Base-by-base conservation (phyloP, 2,888 invertebrate species). In the Scaeva pyrastri region DNA sequence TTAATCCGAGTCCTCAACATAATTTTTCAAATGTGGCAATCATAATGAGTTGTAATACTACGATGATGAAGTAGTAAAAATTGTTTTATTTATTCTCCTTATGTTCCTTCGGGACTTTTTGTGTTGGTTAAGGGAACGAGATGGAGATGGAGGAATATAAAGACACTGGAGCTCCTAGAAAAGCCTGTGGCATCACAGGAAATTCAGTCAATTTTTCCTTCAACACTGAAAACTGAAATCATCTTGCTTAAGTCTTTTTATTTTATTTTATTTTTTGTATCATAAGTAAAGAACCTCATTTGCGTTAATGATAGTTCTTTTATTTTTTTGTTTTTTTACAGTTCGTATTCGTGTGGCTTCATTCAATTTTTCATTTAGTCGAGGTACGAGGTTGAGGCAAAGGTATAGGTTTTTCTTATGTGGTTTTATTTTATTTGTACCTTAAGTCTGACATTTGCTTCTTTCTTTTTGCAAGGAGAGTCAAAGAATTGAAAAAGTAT, bases 291-390 rank as follows among this genome's bases (percentile, higher is more conserved):
- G 60, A 62, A 62, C 62, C 39, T 75, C 75, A 81, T 81, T 81
- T 81, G 70, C 75, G 80, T 48, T 81, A 81, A 75, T 75, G 70
- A 81, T 70, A 64, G 70, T 75, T 52, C 58, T 52, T 41, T 16
- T 70, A 68, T 43, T 60, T 14, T 74, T 14, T 55, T 23, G 12
- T 31, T 14, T 66, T 66, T 43, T 10, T 77, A 10, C 43, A 19
- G 14, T 50, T 11, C 1, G 26, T 21, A 19, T 48, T 48, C 45
- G 36, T 56, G 72, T 72, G 72, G 64, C 64, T 78, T 66, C 52
- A 55, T 23, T 64, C 45, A 52, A 45, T 55, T 78, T 23, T 52
- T 64, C 48, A 48, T 64, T 64, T 31, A 66, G n/a, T n/a, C n/a
- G n/a, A n/a, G 31, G 31, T 31, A 31, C 31, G 31, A 31, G 8